Conservation (phyloP, 2,113 vertebrate species). For the Phalacrocorax carbo region DNA sequence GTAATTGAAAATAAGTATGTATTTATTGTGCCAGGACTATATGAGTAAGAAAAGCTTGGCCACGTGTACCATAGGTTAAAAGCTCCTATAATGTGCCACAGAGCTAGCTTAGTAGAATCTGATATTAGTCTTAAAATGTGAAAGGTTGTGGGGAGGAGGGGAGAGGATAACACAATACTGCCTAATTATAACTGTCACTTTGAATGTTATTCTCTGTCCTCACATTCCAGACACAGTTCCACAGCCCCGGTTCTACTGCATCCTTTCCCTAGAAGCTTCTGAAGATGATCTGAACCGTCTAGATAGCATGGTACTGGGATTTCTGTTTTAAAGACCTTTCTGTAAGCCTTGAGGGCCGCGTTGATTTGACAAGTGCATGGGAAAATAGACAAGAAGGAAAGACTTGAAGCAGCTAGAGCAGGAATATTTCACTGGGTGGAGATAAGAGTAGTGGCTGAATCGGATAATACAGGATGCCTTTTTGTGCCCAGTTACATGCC, state of each 20-base stretch:
- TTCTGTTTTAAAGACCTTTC: not conserved
- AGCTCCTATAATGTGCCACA: fast-evolving
- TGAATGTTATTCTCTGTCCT: not conserved
- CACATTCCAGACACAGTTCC: slow-evolving; percentile 78
- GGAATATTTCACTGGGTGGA: not conserved
- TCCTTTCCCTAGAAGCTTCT: slow-evolving; percentile 91
- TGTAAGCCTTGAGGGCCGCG: not conserved
- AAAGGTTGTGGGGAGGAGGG: not conserved
- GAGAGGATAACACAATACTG: no score
- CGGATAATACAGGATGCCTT: not conserved
- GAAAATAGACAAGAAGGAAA: not conserved
- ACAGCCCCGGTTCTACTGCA: slow-evolving; percentile 96
- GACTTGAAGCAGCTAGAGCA: not conserved
- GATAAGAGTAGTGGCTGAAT: not conserved
- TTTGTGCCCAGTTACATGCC: not conserved
- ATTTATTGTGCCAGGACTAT: not conserved
- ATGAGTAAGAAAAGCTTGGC: not conserved
- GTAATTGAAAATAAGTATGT: not conserved
- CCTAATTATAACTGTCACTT: not conserved
- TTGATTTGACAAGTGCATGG: not conserved
- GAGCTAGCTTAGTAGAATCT: not conserved
- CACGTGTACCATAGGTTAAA: not conserved
- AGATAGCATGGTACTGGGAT: slow-evolving; percentile 80
- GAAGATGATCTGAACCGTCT: slow-evolving; percentile 92
- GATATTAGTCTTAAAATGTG: not conserved